These are phyloP conservation scores for Capitulum mitella DNA, from an alignment of 2,888 invertebrate genomes.

Conservation along the genomic window DNA sequence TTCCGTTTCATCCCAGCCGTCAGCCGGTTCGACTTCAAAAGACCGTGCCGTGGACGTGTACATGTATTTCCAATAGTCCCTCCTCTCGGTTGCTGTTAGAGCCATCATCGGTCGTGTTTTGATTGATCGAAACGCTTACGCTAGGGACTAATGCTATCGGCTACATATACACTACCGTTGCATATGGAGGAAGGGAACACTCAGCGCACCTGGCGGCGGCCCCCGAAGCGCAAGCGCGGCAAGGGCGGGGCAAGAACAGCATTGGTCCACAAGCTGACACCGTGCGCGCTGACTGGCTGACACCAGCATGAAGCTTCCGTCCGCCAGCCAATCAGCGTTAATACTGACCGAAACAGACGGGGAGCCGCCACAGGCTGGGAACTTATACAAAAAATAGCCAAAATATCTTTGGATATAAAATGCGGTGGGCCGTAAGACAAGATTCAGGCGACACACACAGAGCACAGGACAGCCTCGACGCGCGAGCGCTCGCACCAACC, in stretches of 20 bases:
- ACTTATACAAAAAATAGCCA: constrained; percentile 17
- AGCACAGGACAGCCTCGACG: background rate
- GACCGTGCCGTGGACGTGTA: constrained; percentile 10
- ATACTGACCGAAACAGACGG: background rate
- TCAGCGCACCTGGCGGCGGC: background rate
- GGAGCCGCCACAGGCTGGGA: background rate
- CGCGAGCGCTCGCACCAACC: background rate
- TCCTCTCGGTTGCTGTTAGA: background rate
- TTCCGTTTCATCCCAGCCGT: too few relatives aligned
- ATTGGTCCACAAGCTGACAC: constrained; percentile 16
- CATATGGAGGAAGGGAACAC: constrained; percentile 16
- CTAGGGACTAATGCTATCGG: background rate
- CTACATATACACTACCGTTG: background rate
- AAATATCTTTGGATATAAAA: constrained; percentile 11
- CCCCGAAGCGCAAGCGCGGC: background rate
- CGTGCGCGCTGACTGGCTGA: background rate
- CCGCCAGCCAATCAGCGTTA: background rate
- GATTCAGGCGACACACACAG: background rate
- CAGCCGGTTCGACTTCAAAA: too few relatives aligned
- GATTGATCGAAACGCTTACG: constrained; percentile 15
- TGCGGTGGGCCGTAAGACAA: background rate
- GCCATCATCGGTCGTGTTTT: background rate
- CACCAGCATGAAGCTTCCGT: background rate
- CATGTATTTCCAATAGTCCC: constrained; percentile 8
- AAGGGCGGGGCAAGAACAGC: background rate